A percentile compares a stretch with the other conserved stretches of the same genome.
Conservation (phyloP, 2,113 vertebrate genomes). For the Microcebus ravelobensis region DNA sequence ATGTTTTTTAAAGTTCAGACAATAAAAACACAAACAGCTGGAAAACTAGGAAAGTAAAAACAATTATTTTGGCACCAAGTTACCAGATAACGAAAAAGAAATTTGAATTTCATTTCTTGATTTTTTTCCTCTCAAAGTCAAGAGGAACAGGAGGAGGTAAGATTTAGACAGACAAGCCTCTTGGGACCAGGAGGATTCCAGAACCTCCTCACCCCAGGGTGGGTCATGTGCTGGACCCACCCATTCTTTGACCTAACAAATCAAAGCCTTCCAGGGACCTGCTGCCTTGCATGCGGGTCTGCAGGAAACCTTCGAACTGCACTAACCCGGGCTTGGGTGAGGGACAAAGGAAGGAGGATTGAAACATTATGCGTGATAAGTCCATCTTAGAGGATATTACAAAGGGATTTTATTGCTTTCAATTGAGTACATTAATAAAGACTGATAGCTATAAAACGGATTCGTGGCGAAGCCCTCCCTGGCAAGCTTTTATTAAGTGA, state of each 20-base stretch:
- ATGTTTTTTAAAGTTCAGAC: conserved; percentile 30
- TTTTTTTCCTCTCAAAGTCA: background rate
- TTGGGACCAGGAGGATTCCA: background rate
- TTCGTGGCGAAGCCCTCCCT: background rate
- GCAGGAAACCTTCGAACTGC: background rate
- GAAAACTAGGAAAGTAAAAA: conserved; percentile 25
- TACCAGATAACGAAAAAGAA: background rate
- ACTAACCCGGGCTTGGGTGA: background rate
- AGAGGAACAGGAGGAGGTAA: background rate
- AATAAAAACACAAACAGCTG: conserved; percentile 65
- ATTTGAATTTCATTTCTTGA: background rate
- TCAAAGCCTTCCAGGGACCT: background rate
- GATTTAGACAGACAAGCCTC: background rate
- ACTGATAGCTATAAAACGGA: background rate
- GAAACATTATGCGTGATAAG: background rate
- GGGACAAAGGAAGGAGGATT: background rate
- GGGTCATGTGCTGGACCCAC: background rate
- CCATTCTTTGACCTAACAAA: background rate
- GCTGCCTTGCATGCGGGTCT: background rate
- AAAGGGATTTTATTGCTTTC: background rate
- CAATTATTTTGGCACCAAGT: background rate
- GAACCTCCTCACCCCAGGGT: background rate
- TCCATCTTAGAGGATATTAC: background rate
- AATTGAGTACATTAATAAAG: conserved; percentile 35
- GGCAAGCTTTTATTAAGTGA: background rate